Conservation (phyloP, 2,888 invertebrate genomes). For the Drosophila stalkeri region DNA sequence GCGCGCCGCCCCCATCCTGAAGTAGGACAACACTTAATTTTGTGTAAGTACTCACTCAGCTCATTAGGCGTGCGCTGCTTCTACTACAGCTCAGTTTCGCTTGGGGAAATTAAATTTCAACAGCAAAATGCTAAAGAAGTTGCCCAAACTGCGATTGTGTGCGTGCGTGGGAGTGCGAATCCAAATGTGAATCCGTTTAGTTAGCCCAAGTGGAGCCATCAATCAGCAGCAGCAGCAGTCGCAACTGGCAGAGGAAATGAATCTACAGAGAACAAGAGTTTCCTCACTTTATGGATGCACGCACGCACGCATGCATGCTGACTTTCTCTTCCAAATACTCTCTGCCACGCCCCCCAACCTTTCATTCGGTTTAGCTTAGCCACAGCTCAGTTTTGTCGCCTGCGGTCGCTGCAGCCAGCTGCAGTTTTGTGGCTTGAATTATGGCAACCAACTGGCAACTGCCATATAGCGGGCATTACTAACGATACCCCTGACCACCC, state of each 20-base stretch:
- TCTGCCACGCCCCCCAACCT: neutral
- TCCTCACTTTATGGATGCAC: constrained; percentile 18
- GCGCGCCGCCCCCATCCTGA: constrained; percentile 45
- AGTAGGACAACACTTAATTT: constrained; percentile 81
- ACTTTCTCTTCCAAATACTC: neutral
- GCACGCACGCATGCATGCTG: constrained; percentile 21
- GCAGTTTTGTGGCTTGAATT: constrained; percentile 58
- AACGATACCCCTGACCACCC: neutral
- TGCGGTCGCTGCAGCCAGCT: constrained; percentile 56
- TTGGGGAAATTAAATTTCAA: constrained; percentile 57
- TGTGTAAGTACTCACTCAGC: constrained; percentile 82
- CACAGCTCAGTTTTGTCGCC: constrained; percentile 65
- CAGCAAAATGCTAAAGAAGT: constrained; percentile 30
- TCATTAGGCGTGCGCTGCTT: constrained; percentile 62
- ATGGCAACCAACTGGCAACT: constrained; percentile 62
- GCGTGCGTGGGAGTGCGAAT: constrained; percentile 28
- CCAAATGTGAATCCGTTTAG: constrained; percentile 62
- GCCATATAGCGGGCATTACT: constrained; percentile 5
- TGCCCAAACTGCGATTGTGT: constrained; percentile 10
- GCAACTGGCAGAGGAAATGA: constrained; percentile 37
- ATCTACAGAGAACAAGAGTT: constrained; percentile 4
- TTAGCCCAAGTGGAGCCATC: constrained; percentile 67
- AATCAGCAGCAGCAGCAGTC: constrained; percentile 56
- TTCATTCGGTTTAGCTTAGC: constrained; percentile 1
- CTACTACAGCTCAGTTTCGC: constrained; percentile 13